Conservation (phyloP, 2,888 invertebrate genomes). For the Capitulum mitella region DNA sequence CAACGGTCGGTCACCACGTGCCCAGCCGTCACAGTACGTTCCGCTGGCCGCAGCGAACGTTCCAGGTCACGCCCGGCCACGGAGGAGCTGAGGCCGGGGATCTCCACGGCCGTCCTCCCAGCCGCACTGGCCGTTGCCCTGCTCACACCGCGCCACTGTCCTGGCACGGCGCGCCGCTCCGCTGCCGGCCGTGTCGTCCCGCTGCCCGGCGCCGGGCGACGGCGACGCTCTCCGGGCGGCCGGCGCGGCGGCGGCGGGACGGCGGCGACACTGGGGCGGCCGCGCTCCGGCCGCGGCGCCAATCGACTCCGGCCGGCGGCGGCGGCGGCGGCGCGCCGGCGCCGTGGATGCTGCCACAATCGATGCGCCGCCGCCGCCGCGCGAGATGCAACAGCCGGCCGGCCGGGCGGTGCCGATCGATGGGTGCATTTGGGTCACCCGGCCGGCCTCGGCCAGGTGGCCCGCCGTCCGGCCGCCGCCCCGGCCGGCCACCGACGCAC, state of each 20-base stretch:
- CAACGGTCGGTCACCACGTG: too few relatives aligned
- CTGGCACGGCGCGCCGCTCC: too few relatives aligned
- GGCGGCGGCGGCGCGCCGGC: neutral
- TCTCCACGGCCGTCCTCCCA: too few relatives aligned
- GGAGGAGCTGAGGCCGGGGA: too few relatives aligned
- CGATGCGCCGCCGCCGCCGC: neutral
- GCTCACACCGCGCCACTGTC: too few relatives aligned
- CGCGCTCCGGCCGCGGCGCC: neutral
- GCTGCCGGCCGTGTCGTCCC: too few relatives aligned
- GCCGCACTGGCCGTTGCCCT: too few relatives aligned
- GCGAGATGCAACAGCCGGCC: neutral
- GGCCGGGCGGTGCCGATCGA: neutral
- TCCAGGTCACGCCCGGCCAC: too few relatives aligned
- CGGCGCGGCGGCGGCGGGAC: neutral
- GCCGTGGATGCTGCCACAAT: constrained; percentile 1
- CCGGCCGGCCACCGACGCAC: too few relatives aligned
- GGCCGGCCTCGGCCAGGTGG: neutral
- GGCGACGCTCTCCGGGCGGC: neutral
- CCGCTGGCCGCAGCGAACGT: too few relatives aligned
- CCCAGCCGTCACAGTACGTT: too few relatives aligned
- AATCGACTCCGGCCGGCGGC: neutral
- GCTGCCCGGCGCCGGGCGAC: too few relatives aligned
- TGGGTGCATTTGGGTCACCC: neutral
- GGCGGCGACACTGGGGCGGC: neutral
- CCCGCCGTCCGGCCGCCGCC: neutral